Evolutionary conservation across 2,888 invertebrate species (phyloP), one percentile per base, ranked within the genome.

Genomic region (Lordiphosa fenestrarum): DNA sequence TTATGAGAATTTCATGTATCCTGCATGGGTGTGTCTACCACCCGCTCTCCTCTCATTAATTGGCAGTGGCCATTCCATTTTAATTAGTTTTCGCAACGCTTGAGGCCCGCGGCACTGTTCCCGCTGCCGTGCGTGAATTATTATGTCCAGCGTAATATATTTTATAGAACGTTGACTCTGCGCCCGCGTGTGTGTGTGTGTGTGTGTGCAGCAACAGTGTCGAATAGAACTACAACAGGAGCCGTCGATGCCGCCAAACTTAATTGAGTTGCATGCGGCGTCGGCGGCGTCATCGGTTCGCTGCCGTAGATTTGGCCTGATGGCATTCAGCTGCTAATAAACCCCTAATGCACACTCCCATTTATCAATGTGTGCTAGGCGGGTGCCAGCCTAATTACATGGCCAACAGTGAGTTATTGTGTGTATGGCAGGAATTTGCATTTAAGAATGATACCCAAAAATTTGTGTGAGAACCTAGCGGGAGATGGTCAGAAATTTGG

Each of bases 1-100:
- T 65, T 65, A 63, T 63, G 63, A 40, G 66, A 63, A 50, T 51
- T 66, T 56, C 66, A 51, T 65, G 57, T 66, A 65, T 47, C 50
- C 55, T 47, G 66, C 37, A 50, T 48, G 50, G 63, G 66, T 56
- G 63, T 62, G 66, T 42, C 61, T 35, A 33, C 61, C 33, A 33
- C 42, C 10, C 19, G 15, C 30, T 19, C 19, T 46, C 6, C 46
- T 10, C 56, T 56, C 85, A 78, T 78, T 82, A 80, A 84, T 80
- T 81, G 85, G 73, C 73, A 81, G 71, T 65, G 76, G 70, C 75
- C 85, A 75, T 78, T 74, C 75, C 71, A 69, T 83, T 81, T 81
- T 81, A 81, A 81, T 81, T 81, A 81, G 85, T 84, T 84, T 80
- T 81, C 53, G 80, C 80, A 84, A 76, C 73, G 78, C 68, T 84